A percentile compares a stretch with the other conserved stretches of the same genome.
Evolutionary conservation across 2,888 invertebrate species (phyloP).

Genomic region (Andrena bucephala): DNA sequence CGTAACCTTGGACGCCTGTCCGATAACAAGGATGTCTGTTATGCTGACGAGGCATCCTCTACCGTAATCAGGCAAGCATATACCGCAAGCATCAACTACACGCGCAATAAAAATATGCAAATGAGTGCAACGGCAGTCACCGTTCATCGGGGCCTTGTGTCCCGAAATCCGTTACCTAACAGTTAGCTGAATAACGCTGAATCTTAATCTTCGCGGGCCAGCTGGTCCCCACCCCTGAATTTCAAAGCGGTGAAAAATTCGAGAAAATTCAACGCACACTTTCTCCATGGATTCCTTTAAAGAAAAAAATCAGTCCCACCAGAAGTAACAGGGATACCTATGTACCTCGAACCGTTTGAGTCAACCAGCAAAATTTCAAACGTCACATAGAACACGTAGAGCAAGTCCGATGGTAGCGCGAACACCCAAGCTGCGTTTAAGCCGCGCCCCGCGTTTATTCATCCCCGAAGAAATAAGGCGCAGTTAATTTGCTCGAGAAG

Average conservation of each 20-base stretch:
- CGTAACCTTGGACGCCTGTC: constrained; percentile 76
- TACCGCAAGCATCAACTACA: constrained; percentile 59
- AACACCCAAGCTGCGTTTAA: neutral
- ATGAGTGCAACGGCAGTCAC: constrained; percentile 33
- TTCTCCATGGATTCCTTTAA: too few species aligned
- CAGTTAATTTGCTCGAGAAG: constrained; percentile 38
- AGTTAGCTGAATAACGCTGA: neutral
- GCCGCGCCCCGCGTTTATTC: neutral
- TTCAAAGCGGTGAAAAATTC: neutral
- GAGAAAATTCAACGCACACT: too few species aligned
- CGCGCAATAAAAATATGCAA: constrained; percentile 64
- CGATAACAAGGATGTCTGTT: constrained; percentile 81
- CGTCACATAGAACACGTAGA: too few species aligned
- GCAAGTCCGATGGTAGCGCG: too few species aligned
- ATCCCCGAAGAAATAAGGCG: neutral
- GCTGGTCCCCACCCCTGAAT: neutral
- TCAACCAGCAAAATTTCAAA: neutral
- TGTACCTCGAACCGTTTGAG: neutral
- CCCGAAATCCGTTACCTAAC: constrained; percentile 10
- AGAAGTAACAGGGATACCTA: too few species aligned
- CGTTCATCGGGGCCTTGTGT: constrained; percentile 15
- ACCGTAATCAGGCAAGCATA: constrained; percentile 72
- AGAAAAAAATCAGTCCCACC: too few species aligned
- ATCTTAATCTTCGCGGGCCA: neutral
- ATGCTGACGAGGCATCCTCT: constrained; percentile 78